These are phyloP conservation scores for Epizoanthus fatuus DNA, from an alignment of 92 coral and sea anemone genomes.

Conservation along the genomic window DNA sequence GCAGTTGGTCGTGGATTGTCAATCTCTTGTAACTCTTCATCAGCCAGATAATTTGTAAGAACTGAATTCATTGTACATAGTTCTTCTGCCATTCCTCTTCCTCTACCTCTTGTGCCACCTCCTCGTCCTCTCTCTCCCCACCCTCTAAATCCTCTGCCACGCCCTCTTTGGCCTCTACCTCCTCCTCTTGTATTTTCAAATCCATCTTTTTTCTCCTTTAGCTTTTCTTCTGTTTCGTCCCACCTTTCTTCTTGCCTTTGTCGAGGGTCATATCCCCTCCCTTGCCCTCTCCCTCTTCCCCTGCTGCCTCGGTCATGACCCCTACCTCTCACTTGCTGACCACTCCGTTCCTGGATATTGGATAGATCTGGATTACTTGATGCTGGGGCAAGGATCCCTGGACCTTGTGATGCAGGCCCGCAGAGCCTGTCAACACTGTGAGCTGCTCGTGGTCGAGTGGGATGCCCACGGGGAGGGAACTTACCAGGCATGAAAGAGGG, in stretches of 20 bases:
- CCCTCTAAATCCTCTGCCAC: not conserved
- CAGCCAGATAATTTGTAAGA: not conserved
- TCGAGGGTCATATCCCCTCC: not conserved
- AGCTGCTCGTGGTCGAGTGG: not conserved
- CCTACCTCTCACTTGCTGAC: not conserved
- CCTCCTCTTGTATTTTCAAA: not conserved
- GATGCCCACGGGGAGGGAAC: not conserved
- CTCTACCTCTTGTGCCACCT: not conserved
- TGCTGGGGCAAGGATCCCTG: not conserved
- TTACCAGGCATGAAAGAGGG: not conserved
- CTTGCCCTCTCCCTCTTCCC: not conserved
- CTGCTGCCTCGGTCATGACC: not conserved
- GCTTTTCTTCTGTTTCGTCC: not conserved
- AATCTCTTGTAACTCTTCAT: not conserved
- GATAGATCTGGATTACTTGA: conserved; percentile 1
- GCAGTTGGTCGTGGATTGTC: not conserved
- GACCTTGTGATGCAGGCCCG: not conserved
- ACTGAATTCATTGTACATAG: too few relatives aligned
- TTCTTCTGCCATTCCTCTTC: not conserved
- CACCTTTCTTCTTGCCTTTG: not conserved
- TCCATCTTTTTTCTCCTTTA: not conserved
- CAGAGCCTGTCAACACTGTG: conserved; percentile 21
- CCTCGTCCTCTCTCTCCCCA: conserved; percentile 1
- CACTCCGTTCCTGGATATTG: not conserved
- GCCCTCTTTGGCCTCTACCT: not conserved